Conservation (phyloP, 2,113 vertebrate genomes). For the Poeciliopsis retropinna region DNA sequence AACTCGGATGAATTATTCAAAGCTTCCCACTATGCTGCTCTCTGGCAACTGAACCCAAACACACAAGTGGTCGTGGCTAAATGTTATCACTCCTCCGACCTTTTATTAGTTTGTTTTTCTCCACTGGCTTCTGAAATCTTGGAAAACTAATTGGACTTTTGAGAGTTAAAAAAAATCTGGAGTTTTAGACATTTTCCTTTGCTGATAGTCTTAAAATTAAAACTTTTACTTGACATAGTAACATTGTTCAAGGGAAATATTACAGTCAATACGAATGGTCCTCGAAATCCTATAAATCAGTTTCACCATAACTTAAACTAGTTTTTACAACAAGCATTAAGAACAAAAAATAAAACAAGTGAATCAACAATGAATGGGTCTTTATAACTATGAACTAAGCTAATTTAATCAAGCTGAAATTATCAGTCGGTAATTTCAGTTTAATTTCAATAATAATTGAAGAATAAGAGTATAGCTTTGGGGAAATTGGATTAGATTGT, state of each 20-base stretch:
- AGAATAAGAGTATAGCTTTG: too few species aligned
- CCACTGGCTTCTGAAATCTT: slow-evolving; percentile 31
- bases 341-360: too few species aligned
- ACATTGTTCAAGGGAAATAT: slow-evolving; percentile 22
- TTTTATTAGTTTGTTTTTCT: slow-evolving; percentile 26
- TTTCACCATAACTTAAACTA: slow-evolving; percentile 28
- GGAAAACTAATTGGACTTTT: slow-evolving; percentile 38
- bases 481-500: too few species aligned
- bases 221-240: slow-evolving; percentile 11
- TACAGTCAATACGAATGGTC: slow-evolving; percentile 16
- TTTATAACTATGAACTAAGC: too few species aligned
- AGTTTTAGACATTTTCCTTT: slow-evolving; percentile 19
- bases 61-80: slow-evolving; percentile 48
- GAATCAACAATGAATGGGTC: too few species aligned
- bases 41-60: slow-evolving; percentile 46
- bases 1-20: slow-evolving; percentile 77
- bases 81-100: slow-evolving; percentile 43
- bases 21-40: slow-evolving; percentile 56
- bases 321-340: too few species aligned
- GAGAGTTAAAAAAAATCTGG: slow-evolving; percentile 8
- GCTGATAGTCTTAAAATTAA: slow-evolving; percentile 24
- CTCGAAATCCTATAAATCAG: slow-evolving; percentile 6
- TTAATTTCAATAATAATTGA: too few species aligned
- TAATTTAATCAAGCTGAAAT: too few species aligned
- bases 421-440: too few species aligned